phyloP scores from a whole-genome alignment of 2,113 vertebrate genomes.

The Halcyon senegalensis region DNA sequence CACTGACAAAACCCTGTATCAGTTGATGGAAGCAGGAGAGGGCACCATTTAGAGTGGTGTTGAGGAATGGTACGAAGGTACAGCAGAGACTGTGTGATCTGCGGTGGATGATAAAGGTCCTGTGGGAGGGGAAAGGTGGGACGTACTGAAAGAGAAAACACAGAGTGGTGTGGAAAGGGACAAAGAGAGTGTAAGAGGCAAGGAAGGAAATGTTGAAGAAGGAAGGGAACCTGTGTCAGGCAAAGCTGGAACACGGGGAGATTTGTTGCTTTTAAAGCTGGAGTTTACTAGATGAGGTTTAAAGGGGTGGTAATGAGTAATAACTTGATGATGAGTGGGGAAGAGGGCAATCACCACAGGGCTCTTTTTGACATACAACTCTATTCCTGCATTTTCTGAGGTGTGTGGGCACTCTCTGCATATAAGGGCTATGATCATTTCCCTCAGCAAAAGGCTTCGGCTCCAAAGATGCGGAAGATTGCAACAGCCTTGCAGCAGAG shows the following conservation, averaged over 20 bases:
- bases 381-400: background rate
- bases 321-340: background rate
- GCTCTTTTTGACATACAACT: background rate
- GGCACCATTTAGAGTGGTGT: background rate
- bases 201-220: background rate
- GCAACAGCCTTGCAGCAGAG: background rate
- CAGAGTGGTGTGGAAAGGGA: background rate
- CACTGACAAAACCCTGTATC: background rate
- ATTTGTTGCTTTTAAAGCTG: background rate
- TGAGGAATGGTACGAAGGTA: background rate
- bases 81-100: accelerated
- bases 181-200: background rate
- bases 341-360: background rate
- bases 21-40: background rate
- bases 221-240: background rate
- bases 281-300: background rate
- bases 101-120: background rate
- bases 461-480: background rate
- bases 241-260: background rate
- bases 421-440: background rate
- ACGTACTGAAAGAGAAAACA: background rate
- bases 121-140: background rate
- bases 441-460: background rate
- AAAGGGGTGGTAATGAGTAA: background rate
- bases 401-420: background rate